These are phyloP conservation scores for Aphidius colemani DNA, from an alignment of 2,888 invertebrate species.

Conservation along the genomic window DNA sequence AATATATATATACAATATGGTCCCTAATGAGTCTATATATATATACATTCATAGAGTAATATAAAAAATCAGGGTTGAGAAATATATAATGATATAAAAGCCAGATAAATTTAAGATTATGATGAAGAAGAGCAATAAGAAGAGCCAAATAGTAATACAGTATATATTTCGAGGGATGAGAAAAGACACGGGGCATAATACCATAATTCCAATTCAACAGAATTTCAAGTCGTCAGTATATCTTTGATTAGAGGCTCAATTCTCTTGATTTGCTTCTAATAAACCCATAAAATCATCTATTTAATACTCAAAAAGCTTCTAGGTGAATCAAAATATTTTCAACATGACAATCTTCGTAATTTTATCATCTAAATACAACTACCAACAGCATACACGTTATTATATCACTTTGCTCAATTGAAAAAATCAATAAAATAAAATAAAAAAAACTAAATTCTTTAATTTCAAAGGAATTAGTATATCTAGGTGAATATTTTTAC, in stretches of 20 bases:
- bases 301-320: too few species aligned
- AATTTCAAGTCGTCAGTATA: constrained; percentile 48
- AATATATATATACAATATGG: constrained; percentile 48
- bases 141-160: constrained; percentile 27
- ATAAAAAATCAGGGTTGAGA: constrained; percentile 38
- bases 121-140: constrained; percentile 11
- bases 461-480: too few species aligned
- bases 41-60: constrained; percentile 30
- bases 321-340: too few species aligned
- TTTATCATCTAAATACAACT: too few species aligned
- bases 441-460: too few species aligned
- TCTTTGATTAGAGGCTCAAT: constrained; percentile 57
- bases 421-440: too few species aligned
- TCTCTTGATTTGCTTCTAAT: constrained; percentile 56
- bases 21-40: constrained; percentile 47
- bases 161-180: constrained; percentile 24
- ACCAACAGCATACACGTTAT: too few species aligned
- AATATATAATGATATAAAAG: constrained; percentile 11
- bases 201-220: constrained; percentile 52
- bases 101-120: constrained; percentile 1
- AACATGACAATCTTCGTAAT: too few species aligned
- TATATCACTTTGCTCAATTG: too few species aligned
- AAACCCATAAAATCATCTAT: constrained; percentile 49
- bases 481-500: too few species aligned
- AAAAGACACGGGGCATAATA: constrained; percentile 22